These are phyloP conservation scores for Tipula lateralis DNA, from an alignment of 2,888 invertebrate genomes.

Conservation along the genomic window DNA sequence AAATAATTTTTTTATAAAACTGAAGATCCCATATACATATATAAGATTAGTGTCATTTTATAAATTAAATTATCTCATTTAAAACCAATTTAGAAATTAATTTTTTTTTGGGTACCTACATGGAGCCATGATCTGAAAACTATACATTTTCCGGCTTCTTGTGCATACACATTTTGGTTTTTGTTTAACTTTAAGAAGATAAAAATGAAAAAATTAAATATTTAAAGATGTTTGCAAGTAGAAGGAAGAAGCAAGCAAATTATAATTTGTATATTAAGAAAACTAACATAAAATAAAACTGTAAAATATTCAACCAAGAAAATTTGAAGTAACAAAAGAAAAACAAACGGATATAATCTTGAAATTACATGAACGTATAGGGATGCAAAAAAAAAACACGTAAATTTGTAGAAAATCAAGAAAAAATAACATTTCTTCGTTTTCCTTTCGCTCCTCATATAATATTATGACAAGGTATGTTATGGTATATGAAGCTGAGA, in stretches of 20 bases:
- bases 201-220: slow-evolving; percentile 19
- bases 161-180: neutral
- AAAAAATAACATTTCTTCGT: neutral
- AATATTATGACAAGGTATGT: neutral
- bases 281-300: neutral
- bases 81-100: neutral
- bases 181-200: neutral
- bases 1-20: too few relatives aligned
- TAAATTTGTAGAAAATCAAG: neutral
- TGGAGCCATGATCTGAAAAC: neutral
- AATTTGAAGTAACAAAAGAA: slow-evolving; percentile 15
- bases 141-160: neutral
- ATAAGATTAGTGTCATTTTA: neutral
- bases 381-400: neutral
- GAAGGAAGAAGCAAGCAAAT: neutral
- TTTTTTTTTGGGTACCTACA: too few relatives aligned
- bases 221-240: neutral
- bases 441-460: neutral
- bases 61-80: neutral
- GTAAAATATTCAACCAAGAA: slow-evolving; percentile 19
- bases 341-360: slow-evolving; percentile 14
- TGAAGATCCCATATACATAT: neutral
- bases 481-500: neutral
- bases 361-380: neutral
- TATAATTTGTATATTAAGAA: neutral